Base-by-base conservation (phyloP, 2,113 vertebrate genomes). In the Polyodon spathula region DNA sequence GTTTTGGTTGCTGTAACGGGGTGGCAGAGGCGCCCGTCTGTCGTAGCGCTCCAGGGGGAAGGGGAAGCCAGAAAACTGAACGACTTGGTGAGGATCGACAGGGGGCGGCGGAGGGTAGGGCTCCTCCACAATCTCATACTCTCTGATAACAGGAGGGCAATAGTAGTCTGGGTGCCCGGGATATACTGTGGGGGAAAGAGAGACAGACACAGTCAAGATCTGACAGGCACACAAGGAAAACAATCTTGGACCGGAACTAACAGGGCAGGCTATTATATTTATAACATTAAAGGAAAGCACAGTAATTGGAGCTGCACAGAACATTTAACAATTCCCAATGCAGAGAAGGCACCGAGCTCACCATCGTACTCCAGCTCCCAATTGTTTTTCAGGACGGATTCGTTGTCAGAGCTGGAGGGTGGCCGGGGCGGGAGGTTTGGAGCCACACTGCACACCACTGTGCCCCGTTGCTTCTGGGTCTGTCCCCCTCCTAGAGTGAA, bases 1-100 rank as follows among this genome's bases (percentile, higher is more conserved):
- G 79, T 93, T 92, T 73, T 93, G 93, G 79, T 92, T 92, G 86
- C 92, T 97, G 70, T 97, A 97, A 74, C 93, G 91, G 1, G 94
- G 92, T 0, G 96, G 93, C n/a, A 97, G 84, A 1, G 96, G 94
- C 0, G 96, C 93, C 0, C 95, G 85, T 52, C 94, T 94, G 80
- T 94, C 94, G 5, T 72, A 83, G 43, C 89, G 84, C 17, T 95
- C 91, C 69, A 98, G 77, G 0, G 95, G 94, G 73, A 98, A 97
- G 0, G 95, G 95, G 63, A 98, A 98, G 7, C 96, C 95, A 0
- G 89, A 89, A 0, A 94, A 97, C 12, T 91, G 88, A 6, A 84
- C 81, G 6, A 82, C 78, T 0, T 90, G 74, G 1, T 93, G 85
- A 0, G 88, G 60, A 56, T 92, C 87, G 0, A 68, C 41, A 0